A percentile compares a stretch with the other conserved stretches of the same genome.
phyloP scores from a whole-genome alignment of 2,113 vertebrate genomes.

The Pithys albifrons region DNA sequence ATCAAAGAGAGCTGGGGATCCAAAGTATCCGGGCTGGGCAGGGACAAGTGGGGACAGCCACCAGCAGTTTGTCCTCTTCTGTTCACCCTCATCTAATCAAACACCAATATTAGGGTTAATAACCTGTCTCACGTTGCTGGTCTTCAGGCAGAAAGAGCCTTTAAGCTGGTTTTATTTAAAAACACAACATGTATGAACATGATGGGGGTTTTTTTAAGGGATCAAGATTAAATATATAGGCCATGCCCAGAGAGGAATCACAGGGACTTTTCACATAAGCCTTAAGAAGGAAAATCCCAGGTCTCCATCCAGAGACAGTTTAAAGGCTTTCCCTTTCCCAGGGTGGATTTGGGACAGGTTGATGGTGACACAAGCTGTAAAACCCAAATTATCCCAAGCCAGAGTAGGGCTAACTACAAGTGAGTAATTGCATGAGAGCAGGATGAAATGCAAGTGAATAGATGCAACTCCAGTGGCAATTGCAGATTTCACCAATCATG shows the following conservation, averaged over 20 bases:
- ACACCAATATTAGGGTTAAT: neutral
- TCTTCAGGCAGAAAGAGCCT: neutral
- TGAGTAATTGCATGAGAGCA: neutral
- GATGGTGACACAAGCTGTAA: neutral
- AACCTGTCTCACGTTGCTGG: neutral
- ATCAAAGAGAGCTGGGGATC: slow-evolving; percentile 29
- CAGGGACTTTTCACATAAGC: neutral
- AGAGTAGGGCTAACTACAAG: rapidly evolving
- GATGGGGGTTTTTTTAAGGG: neutral
- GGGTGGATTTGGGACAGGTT: neutral
- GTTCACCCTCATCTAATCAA: neutral
- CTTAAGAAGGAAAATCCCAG: neutral
- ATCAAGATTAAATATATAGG: neutral
- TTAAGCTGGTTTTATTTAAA: neutral
- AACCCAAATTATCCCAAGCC: neutral
- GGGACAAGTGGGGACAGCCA: neutral
- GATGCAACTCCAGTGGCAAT: neutral
- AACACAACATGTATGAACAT: neutral
- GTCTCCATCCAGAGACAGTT: neutral
- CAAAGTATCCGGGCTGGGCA: neutral
- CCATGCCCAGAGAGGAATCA: neutral
- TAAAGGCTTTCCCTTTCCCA: neutral
- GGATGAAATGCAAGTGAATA: neutral
- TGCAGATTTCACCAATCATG: rapidly evolving
- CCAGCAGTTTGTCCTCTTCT: neutral